A percentile compares a stretch with the other conserved stretches of the same genome.
Conservation (phyloP, 2,113 vertebrate species). For the Plecotus auritus region DNA sequence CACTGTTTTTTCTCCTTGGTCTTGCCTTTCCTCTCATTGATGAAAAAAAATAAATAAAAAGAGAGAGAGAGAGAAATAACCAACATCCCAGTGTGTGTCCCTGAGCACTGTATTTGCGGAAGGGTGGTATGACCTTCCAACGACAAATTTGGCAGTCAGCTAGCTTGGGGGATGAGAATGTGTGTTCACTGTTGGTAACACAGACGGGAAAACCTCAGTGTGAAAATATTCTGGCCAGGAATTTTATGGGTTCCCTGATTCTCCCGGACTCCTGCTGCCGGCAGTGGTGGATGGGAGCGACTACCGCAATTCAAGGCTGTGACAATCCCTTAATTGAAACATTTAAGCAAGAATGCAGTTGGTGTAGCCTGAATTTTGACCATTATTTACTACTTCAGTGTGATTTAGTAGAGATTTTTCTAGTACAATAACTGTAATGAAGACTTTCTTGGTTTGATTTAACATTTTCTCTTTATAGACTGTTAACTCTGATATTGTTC, state of each 20-base stretch:
- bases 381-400: background rate
- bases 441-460: background rate
- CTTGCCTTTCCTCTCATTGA: background rate
- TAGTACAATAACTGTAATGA: background rate
- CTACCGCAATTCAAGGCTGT: background rate
- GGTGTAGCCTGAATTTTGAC: background rate
- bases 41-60: background rate
- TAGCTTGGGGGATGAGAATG: background rate
- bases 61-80: background rate
- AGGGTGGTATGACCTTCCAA: background rate
- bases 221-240: background rate
- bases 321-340: conserved; percentile 36
- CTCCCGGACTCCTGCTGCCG: background rate
- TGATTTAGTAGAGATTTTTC: background rate
- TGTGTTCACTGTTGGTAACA: background rate
- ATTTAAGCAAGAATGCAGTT: conserved; percentile 12
- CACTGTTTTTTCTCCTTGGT: background rate
- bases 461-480: background rate
- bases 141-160: background rate
- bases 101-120: background rate
- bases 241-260: background rate
- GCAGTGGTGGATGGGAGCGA: background rate
- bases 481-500: background rate
- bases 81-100: background rate
- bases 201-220: background rate